Evolutionary conservation across 2,113 vertebrate species (phyloP).

Genomic region (Channa argus): DNA sequence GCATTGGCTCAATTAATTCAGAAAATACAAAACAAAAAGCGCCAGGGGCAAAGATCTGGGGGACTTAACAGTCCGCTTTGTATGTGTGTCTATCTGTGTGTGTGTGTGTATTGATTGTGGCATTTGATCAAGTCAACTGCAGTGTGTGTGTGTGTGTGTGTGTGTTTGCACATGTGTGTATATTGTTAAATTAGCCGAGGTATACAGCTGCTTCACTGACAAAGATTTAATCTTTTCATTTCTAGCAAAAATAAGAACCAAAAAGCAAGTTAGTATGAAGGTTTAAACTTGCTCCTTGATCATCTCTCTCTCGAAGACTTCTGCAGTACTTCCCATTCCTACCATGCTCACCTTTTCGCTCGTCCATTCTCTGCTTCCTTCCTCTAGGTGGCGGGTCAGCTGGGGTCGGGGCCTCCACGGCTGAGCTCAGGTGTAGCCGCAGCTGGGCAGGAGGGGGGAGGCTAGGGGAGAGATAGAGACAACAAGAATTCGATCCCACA

Average conservation of each 20-base stretch:
- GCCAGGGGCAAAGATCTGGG: conserved; percentile 79
- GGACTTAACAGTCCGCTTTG: conserved; percentile 73
- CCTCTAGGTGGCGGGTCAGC: conserved; percentile 65
- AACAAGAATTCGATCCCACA: conserved; percentile 42
- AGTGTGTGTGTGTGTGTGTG: conserved; percentile 40
- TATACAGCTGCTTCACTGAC: conserved; percentile 34
- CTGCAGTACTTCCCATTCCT: background rate
- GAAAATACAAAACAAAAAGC: conserved; percentile 81
- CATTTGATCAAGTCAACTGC: conserved; percentile 67
- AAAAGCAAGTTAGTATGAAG: background rate
- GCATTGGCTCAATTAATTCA: conserved; percentile 81
- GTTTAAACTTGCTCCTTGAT: background rate
- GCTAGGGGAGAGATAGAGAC: conserved; percentile 13
- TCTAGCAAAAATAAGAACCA: background rate
- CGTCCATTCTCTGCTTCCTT: conserved; percentile 52
- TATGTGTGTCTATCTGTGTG: conserved; percentile 67
- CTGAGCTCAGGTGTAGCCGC: conserved; percentile 84
- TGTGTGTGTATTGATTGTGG: conserved; percentile 69
- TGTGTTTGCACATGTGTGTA: conserved; percentile 36
- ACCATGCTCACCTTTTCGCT: conserved; percentile 53
- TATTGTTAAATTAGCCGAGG: conserved; percentile 47
- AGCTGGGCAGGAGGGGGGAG: conserved; percentile 64
- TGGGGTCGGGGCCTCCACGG: conserved; percentile 74
- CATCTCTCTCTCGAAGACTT: background rate
- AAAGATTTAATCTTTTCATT: conserved; percentile 5